These are phyloP conservation scores for Euphydryas editha DNA, from an alignment of 2,888 invertebrate genomes.

Conservation along the genomic window DNA sequence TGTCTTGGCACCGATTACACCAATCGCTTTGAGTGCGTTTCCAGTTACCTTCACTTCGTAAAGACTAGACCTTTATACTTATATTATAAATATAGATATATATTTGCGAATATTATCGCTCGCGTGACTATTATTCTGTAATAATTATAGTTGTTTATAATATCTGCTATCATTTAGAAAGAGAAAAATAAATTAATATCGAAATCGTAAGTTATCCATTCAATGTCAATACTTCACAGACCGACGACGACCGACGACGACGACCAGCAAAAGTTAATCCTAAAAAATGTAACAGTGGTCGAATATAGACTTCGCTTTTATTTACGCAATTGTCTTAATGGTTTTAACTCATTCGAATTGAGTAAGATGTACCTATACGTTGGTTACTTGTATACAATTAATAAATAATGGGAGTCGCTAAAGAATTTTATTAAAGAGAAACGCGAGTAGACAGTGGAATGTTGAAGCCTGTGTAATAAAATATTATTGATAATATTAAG, in stretches of 20 bases:
- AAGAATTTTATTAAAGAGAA: conserved; percentile 1
- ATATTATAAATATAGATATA: not conserved
- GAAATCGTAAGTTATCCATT: conserved; percentile 3
- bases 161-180: not conserved
- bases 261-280: conserved; percentile 31
- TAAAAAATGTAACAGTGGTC: conserved; percentile 31
- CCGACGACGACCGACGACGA: too few relatives aligned
- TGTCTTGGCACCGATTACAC: conserved; percentile 67
- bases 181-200: conserved; percentile 6
- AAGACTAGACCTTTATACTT: conserved; percentile 19
- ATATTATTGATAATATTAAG: not conserved
- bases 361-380: not conserved
- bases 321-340: conserved; percentile 27
- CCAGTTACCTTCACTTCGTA: conserved; percentile 45
- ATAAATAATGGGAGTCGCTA: not conserved
- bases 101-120: not conserved
- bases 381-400: not conserved
- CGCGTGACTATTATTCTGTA: not conserved
- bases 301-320: conserved; percentile 35
- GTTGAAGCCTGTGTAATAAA: not conserved
- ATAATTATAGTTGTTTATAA: not conserved
- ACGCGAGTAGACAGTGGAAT: not conserved
- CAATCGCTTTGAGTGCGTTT: conserved; percentile 46
- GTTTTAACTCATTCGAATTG: not conserved
- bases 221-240: conserved; percentile 26